Percentiles rank a stretch among this genome's conserved stretches.
Conservation (phyloP, 2,113 vertebrate species). For the Ramphastos sulfuratus region DNA sequence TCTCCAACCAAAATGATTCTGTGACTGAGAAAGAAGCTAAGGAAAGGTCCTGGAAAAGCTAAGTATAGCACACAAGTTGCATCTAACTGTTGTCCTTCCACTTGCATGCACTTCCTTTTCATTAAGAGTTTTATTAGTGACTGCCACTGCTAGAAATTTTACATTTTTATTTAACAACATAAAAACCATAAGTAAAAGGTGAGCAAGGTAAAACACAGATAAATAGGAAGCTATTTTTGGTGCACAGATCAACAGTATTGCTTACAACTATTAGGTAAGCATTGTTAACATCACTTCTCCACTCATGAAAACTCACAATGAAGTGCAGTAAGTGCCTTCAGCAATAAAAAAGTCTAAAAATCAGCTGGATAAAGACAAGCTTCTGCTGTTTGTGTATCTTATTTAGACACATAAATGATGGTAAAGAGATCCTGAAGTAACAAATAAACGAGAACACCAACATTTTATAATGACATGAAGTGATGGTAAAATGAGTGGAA, state of each 20-base stretch:
- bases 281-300: neutral
- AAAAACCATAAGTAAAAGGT: neutral
- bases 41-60: neutral
- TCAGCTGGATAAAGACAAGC: neutral
- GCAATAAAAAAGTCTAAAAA: neutral
- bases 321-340: neutral
- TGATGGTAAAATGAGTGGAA: neutral
- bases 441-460: neutral
- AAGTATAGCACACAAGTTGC: neutral
- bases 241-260: neutral
- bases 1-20: too few species aligned
- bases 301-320: neutral
- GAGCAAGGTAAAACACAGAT: neutral
- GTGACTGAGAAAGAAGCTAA: neutral
- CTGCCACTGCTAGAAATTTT: neutral
- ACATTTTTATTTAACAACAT: neutral
- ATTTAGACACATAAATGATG: neutral
- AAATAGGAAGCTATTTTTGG: neutral
- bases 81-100: neutral
- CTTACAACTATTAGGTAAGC: neutral
- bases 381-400: neutral
- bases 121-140: neutral
- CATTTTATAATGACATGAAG: neutral
- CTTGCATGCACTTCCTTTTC: neutral
- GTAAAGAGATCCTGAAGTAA: neutral